A percentile compares a stretch with the other conserved stretches of the same genome.
Conservation (phyloP, 2,888 invertebrate species). For the Nezara viridula region DNA sequence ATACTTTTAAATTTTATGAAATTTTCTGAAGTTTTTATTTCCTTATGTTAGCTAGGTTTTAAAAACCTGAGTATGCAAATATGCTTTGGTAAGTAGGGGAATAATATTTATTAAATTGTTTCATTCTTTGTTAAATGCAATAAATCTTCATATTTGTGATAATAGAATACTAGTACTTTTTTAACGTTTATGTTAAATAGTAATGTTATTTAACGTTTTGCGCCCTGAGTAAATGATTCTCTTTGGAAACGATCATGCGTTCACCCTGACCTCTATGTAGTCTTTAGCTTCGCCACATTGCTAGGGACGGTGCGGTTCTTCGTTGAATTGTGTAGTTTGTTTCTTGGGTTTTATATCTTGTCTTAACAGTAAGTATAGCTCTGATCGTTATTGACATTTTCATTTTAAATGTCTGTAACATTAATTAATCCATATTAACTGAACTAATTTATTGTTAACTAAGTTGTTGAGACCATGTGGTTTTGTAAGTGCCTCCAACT, state of each 20-base stretch:
- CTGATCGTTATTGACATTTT: neutral
- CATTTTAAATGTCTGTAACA: neutral
- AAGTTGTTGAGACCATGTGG: neutral
- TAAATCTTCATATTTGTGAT: too few relatives aligned
- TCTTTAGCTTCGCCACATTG: constrained; percentile 44
- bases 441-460: neutral
- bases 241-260: neutral
- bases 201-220: neutral
- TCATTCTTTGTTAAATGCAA: too few relatives aligned
- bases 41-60: too few relatives aligned
- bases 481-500: neutral
- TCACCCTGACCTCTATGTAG: neutral
- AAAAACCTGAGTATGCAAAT: too few relatives aligned
- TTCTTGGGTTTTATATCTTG: neutral
- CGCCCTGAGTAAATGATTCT: neutral
- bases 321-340: neutral
- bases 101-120: too few relatives aligned
- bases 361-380: neutral
- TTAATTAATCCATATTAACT: neutral
- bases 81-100: too few relatives aligned
- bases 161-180: too few relatives aligned
- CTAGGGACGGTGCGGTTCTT: neutral
- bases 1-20: too few relatives aligned
- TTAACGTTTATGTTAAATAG: too few relatives aligned
- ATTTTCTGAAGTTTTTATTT: too few relatives aligned